phyloP scores from a whole-genome alignment of 2,888 invertebrate genomes.

The Subacronicta megacephala region DNA sequence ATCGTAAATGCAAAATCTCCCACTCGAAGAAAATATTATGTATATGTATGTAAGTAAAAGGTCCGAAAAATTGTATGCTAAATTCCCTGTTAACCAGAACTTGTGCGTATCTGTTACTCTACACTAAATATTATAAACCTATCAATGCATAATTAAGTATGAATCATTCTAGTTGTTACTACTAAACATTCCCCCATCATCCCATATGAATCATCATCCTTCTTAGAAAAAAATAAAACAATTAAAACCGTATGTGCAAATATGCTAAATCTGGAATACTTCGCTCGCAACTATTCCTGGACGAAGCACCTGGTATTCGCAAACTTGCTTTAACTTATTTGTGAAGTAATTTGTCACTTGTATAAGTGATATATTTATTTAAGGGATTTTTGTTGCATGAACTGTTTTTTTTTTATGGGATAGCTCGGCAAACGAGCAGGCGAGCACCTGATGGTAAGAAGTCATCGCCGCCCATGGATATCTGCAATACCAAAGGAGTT shows the following conservation, averaged over 20 bases:
- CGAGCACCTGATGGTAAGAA: too few species aligned
- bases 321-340: conserved; percentile 29
- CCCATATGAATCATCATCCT: conserved; percentile 31
- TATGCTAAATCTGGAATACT: conserved; percentile 37
- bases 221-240: conserved; percentile 33
- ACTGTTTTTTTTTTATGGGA: too few species aligned
- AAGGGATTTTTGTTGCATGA: not conserved
- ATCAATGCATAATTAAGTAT: conserved; percentile 4
- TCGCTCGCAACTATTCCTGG: conserved; percentile 37
- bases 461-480: too few species aligned
- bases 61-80: too few species aligned
- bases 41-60: too few species aligned
- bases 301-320: conserved; percentile 47
- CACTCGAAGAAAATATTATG: too few species aligned
- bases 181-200: conserved; percentile 7
- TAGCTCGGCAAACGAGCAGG: too few species aligned
- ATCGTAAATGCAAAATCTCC: too few species aligned
- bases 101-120: too few species aligned
- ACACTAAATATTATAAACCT: not conserved
- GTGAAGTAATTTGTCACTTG: conserved; percentile 42
- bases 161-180: conserved; percentile 21
- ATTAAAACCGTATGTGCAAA: conserved; percentile 50
- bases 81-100: too few species aligned
- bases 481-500: too few species aligned
- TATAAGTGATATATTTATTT: conserved; percentile 21